phyloP scores from a whole-genome alignment of 2,888 invertebrate genomes.

The Hydrotaea diabolus region DNA sequence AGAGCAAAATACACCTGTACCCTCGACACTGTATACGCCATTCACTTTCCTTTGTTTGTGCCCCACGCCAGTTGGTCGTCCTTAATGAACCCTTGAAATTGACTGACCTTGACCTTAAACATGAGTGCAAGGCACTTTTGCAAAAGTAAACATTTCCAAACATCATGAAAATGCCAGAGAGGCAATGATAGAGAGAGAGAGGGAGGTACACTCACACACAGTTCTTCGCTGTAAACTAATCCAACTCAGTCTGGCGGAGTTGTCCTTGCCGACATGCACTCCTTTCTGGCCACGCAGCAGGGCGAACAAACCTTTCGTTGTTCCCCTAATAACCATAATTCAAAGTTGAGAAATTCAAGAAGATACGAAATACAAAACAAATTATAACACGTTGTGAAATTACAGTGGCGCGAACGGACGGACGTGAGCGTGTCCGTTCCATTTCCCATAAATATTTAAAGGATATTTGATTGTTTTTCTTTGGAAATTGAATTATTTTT shows the following conservation, averaged over 20 bases:
- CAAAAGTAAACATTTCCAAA: neutral
- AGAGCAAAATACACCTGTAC: neutral
- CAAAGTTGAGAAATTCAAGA: neutral
- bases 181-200: neutral
- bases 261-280: neutral
- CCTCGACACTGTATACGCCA: neutral
- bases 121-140: neutral
- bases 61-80: neutral
- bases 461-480: too few species aligned
- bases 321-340: neutral
- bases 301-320: neutral
- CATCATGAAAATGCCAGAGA: neutral
- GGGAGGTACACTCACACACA: neutral
- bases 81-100: constrained; percentile 9
- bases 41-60: neutral
- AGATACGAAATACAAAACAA: neutral
- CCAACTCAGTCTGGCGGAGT: neutral
- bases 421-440: neutral
- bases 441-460: neutral
- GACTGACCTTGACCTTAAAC: constrained; percentile 19
- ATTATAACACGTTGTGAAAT: neutral
- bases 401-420: neutral
- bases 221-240: neutral
- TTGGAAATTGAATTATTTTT: too few species aligned
- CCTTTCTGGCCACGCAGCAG: neutral